Evolutionary conservation across 2,113 vertebrate genomes (phyloP).

Genomic region (Dromas ardeola): DNA sequence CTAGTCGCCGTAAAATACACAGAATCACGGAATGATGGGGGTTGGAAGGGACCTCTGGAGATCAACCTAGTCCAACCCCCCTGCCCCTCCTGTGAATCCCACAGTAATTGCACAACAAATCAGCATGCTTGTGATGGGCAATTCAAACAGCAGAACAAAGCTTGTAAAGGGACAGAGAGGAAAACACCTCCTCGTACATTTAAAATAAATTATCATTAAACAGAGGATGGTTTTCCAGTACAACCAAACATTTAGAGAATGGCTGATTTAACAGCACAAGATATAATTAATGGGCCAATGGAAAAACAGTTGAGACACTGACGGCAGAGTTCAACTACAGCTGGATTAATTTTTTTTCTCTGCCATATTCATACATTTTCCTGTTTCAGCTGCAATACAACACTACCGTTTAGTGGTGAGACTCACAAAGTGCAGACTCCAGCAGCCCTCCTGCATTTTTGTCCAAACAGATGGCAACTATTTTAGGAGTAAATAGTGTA

Average conservation of each 20-base stretch:
- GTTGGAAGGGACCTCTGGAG: too few species aligned
- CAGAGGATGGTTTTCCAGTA: not conserved
- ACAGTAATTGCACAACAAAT: not conserved
- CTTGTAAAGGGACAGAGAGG: not conserved
- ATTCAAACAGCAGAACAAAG: not conserved
- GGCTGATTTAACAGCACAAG: not conserved
- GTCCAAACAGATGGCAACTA: not conserved
- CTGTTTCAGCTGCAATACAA: not conserved
- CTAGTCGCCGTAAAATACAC: not conserved
- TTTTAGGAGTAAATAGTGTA: not conserved
- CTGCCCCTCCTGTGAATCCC: not conserved
- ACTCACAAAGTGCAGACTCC: not conserved
- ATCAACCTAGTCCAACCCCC: too few species aligned
- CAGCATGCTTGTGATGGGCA: not conserved
- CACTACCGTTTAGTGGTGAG: constrained; percentile 50
- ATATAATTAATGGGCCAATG: not conserved
- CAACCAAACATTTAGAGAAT: not conserved
- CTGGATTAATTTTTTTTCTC: not conserved
- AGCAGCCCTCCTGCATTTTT: not conserved
- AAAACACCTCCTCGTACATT: not conserved
- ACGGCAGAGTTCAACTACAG: not conserved
- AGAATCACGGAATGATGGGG: too few species aligned
- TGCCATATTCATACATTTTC: not conserved
- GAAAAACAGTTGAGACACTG: not conserved
- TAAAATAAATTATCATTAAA: not conserved